Evolutionary conservation across 2,888 invertebrate species (phyloP), one percentile per base, ranked within the genome.

Genomic region (Endomychus coccineus): DNA sequence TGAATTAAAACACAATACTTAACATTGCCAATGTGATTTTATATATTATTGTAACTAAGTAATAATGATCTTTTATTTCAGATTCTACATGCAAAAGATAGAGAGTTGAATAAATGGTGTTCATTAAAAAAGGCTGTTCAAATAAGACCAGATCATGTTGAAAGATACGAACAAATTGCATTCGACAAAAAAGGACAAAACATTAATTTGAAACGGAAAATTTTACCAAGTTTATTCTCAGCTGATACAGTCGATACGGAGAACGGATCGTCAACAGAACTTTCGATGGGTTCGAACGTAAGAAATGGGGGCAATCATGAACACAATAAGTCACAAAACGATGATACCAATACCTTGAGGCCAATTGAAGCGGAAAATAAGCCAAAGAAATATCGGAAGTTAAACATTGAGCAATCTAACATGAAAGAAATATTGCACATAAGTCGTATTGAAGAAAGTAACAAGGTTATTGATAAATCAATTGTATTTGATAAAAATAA

Each of bases 31-130:
- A n/a, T n/a, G n/a, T n/a, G n/a, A n/a, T n/a, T n/a, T n/a, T n/a
- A n/a, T n/a, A n/a, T n/a, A n/a, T n/a, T n/a, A n/a, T n/a, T n/a
- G n/a, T n/a, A n/a, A n/a, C n/a, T n/a, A n/a, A n/a, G n/a, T n/a
- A n/a, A n/a, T n/a, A n/a, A n/a, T n/a, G n/a, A 11, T 22, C 21
- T 31, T 27, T 44, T 31, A 24, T 62, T 68, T 13, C 56, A 92
- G 89, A 92, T 98, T 55, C 70, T 98, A 37, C 67, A 78, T 50
- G 91, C 94, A 0, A 85, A 90, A 56, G 97, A 97, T 62, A 83
- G 78, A 48, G 96, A 97, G 64, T 69, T 98, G 5, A 97, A 98
- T 54, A 79, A 80, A 52, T 98, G 97, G 98, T 91, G 85, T 49
- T 89, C 94, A 0, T 66, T 96, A 3, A 94, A 90, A 66, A 90